These are phyloP conservation scores for Lanius collurio DNA, from an alignment of 2,113 vertebrate genomes.

Conservation along the genomic window DNA sequence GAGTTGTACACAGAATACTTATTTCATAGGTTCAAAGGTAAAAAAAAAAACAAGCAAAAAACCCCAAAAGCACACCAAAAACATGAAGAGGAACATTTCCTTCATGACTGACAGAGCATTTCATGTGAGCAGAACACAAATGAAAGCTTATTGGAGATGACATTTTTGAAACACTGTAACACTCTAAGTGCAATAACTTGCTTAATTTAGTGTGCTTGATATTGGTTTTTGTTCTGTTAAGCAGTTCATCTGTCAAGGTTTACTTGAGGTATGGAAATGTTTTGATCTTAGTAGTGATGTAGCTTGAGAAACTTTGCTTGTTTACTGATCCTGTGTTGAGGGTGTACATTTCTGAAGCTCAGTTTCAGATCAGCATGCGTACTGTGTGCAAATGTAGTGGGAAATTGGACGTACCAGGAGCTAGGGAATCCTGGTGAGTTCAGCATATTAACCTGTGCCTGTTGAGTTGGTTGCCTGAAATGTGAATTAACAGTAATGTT, in stretches of 20 bases:
- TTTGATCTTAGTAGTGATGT: not conserved
- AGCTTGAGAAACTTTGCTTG: not conserved
- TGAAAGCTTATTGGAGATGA: not conserved
- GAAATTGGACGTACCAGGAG: not conserved
- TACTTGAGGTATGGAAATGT: not conserved
- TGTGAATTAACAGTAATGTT: not conserved
- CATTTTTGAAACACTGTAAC: not conserved
- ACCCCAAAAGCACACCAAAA: not conserved
- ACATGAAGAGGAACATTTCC: not conserved
- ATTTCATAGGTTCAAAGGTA: not conserved
- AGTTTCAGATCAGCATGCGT: not conserved
- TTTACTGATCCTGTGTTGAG: not conserved
- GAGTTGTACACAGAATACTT: not conserved
- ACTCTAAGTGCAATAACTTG: not conserved
- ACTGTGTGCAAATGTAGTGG: not conserved
- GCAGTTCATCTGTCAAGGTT: not conserved
- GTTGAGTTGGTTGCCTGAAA: not conserved
- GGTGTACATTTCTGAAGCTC: not conserved
- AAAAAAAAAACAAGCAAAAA: not conserved
- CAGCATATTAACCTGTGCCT: not conserved
- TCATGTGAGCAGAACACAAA: not conserved
- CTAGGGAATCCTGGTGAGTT: not conserved
- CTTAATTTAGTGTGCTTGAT: not conserved
- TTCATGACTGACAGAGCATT: not conserved
- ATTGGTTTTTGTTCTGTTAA: not conserved